Conservation (phyloP, 2,113 vertebrate species). For the Aegypius monachus region DNA sequence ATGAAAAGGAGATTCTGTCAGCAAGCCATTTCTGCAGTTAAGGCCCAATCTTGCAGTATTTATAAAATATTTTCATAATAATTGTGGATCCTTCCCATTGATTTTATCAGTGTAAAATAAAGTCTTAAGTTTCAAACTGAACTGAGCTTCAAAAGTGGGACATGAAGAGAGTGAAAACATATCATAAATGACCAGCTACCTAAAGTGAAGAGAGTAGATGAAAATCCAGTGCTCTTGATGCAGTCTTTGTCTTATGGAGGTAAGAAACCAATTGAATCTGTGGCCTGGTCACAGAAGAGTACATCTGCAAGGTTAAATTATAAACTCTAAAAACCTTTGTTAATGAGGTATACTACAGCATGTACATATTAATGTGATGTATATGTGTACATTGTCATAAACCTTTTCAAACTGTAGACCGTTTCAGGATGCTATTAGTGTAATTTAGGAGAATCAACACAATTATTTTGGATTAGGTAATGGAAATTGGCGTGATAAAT, state of each 20-base stretch:
- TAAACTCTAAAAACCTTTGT: background rate
- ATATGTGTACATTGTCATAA: background rate
- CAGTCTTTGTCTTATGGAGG: background rate
- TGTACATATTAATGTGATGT: constrained; percentile 19
- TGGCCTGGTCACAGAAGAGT: background rate
- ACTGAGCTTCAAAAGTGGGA: background rate
- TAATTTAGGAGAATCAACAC: constrained; percentile 33
- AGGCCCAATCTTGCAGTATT: background rate
- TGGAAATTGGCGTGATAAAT: constrained; percentile 55
- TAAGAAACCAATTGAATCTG: background rate
- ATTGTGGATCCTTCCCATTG: background rate
- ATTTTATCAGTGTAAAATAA: background rate
- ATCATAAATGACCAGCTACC: background rate
- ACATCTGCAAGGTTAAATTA: constrained; percentile 8
- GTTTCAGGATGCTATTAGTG: constrained; percentile 16
- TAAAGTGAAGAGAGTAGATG: background rate
- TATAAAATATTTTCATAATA: background rate
- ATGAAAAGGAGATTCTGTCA: background rate
- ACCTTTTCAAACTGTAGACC: constrained; percentile 2
- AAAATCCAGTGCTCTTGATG: background rate
- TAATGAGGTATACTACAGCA: background rate
- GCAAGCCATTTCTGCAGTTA: background rate
- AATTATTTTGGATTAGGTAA: constrained; percentile 64
- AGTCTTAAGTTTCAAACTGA: background rate
- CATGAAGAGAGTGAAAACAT: background rate